Base-by-base conservation (phyloP, 2,888 invertebrate genomes). In the Palloptera scutellata region DNA sequence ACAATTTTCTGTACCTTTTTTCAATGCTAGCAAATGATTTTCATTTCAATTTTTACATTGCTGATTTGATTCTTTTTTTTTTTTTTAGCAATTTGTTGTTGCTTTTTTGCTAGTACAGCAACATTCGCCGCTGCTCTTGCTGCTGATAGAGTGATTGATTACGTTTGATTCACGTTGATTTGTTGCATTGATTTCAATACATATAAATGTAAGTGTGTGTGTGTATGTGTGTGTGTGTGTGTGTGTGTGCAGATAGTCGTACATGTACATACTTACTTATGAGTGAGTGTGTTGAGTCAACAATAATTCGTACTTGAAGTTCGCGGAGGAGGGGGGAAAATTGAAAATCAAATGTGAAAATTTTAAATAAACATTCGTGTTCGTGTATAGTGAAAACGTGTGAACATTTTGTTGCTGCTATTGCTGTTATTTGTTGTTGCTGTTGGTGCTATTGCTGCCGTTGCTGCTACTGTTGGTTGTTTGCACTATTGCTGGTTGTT, bases 91-190 rank as follows among this genome's bases (percentile, higher is more conserved):
- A 30, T 4, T 30, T 30, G 30, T 30, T 30, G 30, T 30, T 30
- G 30, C 30, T 30, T 30, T 4, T 2, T 30, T 30, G 6, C 6
- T 30, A 30, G 2, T 30, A 6, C 30, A 30, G 30, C 30, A 30
- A 30, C 30, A 30, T 30, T 30, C 6, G 30, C 30, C 6, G 30
- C 30, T 30, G 30, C 30, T 30, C 2, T 30, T 30, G 30, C 67
- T 52, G 69, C 57, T 73, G 71, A 67, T 66, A 65, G 68, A 73
- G 68, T 73, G 75, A 75, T 73, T 74, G 73, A 74, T 75, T 72
- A 72, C 72, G 72, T 70, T 73, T 66, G 68, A 74, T 73, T 74
- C 72, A 61, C 70, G 70, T 70, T 72, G 73, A 74, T 74, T 74
- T 73, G 72, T 69, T 71, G 68, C 63, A 68, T 64, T 72, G 69